Evolutionary conservation across 2,113 vertebrate species (phyloP).

Genomic region (Sinosuthora webbiana): DNA sequence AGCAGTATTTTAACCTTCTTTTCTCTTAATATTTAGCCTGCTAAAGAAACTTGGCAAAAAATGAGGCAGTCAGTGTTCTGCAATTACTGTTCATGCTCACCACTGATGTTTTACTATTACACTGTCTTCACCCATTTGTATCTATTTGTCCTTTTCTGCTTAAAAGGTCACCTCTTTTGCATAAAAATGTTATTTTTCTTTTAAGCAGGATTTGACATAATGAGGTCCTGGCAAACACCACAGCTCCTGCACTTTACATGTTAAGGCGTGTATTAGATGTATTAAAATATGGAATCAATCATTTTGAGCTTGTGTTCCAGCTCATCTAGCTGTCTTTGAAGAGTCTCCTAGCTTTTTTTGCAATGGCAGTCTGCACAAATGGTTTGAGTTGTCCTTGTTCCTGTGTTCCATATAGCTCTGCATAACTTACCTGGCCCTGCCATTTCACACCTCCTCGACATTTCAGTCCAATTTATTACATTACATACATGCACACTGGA

Average conservation of each 20-base stretch:
- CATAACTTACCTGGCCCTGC: neutral
- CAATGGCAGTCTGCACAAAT: neutral
- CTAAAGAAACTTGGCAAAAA: neutral
- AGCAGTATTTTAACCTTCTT: neutral
- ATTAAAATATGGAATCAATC: neutral
- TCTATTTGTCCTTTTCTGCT: neutral
- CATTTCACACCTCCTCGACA: neutral
- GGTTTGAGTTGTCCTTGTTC: neutral
- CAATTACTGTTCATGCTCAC: neutral
- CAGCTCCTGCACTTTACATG: neutral
- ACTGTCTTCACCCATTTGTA: neutral
- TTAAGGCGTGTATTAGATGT: neutral
- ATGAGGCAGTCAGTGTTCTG: neutral
- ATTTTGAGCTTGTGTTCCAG: neutral
- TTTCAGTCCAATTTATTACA: neutral
- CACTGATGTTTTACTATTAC: neutral
- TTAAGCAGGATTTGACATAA: neutral
- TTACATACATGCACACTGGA: neutral
- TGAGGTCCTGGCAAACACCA: neutral
- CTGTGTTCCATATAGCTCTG: neutral
- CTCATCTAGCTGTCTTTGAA: neutral
- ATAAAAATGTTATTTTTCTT: neutral
- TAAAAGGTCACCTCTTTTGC: neutral
- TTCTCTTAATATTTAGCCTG: neutral
- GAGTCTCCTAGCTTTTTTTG: neutral